A percentile compares a stretch with the other conserved stretches of the same genome.
Evolutionary conservation across 2,797 vertebrate genomes (phyloP).

Genomic region (Falco concolor): DNA sequence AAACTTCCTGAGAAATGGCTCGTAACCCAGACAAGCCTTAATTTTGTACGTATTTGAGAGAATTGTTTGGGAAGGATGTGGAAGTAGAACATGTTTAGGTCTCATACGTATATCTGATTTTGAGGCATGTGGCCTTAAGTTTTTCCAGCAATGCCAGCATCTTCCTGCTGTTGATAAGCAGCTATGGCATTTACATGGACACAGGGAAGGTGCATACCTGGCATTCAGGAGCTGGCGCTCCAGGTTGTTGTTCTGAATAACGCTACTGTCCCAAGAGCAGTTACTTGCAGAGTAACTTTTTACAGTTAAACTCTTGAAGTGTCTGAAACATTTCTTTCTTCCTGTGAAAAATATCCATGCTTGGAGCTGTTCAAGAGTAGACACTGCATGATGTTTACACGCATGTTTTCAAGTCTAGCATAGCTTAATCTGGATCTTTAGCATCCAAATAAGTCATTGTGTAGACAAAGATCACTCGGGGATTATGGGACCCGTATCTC

Average conservation of each 20-base stretch:
- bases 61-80: not conserved
- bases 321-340: not conserved
- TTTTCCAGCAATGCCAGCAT: not conserved
- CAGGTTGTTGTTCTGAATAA: not conserved
- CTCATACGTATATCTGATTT: not conserved
- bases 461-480: constrained; percentile 13
- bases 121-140: not conserved
- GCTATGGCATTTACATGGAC: not conserved
- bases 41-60: not conserved
- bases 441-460: not conserved
- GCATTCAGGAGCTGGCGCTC: not conserved
- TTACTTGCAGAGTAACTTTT: not conserved
- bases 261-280: not conserved
- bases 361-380: not conserved
- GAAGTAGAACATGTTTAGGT: not conserved
- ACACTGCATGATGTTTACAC: not conserved
- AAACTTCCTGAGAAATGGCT: not conserved
- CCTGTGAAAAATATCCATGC: not conserved
- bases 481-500: not conserved
- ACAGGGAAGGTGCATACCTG: not conserved
- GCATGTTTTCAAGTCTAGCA: not conserved
- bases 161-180: not conserved
- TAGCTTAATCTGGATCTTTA: not conserved
- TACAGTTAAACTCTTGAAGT: not conserved
- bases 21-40: not conserved